phyloP scores from a whole-genome alignment of 2,113 vertebrate species.

The Loxodonta africana region DNA sequence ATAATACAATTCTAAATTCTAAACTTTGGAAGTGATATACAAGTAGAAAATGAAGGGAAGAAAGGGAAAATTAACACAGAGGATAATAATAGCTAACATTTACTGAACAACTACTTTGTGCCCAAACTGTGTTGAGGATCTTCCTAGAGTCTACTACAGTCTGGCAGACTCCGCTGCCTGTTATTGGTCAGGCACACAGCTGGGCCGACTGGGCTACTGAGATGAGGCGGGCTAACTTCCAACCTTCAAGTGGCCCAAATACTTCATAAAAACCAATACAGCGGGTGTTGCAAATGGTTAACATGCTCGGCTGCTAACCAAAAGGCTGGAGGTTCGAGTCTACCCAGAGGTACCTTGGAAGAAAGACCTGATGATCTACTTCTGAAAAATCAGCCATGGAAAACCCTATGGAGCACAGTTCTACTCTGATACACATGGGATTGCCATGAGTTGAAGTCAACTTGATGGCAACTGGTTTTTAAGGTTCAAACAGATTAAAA shows the following conservation, averaged over 20 bases:
- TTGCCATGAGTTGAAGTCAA: no score
- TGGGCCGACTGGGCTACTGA: neutral
- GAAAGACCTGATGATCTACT: no score
- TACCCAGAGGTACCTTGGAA: neutral
- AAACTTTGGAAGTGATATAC: neutral
- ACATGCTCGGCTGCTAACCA: neutral
- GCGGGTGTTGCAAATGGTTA: neutral
- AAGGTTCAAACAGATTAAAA: constrained; percentile 68
- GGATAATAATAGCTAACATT: neutral
- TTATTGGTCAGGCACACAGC: neutral
- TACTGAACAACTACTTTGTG: neutral
- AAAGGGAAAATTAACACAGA: neutral
- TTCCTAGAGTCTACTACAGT: neutral
- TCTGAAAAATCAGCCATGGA: neutral
- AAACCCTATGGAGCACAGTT: neutral
- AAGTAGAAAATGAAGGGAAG: neutral
- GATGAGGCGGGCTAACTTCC: neutral
- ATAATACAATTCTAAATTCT: neutral
- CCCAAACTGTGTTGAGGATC: neutral
- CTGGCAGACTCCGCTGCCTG: neutral
- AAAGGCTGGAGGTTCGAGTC: neutral
- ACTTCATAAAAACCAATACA: neutral
- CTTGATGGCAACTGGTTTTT: neutral
- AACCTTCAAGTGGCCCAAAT: constrained; percentile 6
- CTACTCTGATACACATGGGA: neutral